A percentile compares a stretch with the other conserved stretches of the same genome.
Conservation (phyloP, 2,888 invertebrate genomes). For the Leptura quadrifasciata region DNA sequence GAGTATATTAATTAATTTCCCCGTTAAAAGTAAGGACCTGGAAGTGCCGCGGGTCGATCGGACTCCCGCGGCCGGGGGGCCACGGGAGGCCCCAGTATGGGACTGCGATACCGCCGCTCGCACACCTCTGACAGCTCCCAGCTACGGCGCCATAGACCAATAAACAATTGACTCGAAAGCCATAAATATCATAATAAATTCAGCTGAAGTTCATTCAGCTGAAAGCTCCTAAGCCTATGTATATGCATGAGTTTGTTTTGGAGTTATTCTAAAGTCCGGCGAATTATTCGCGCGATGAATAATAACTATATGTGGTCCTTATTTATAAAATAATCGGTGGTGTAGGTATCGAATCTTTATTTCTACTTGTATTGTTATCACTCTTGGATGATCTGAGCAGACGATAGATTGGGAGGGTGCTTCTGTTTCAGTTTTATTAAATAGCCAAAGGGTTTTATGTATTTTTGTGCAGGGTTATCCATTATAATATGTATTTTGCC, state of each 20-base stretch:
- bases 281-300: not conserved
- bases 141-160: constrained; percentile 65
- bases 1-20: constrained; percentile 65
- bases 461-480: no score
- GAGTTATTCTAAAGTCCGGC: not conserved
- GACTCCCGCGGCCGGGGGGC: constrained; percentile 46
- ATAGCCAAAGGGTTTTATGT: no score
- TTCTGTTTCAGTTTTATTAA: no score
- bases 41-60: constrained; percentile 59
- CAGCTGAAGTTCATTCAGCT: constrained; percentile 49
- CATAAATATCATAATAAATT: constrained; percentile 64
- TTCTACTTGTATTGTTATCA: no score
- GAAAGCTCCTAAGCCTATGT: constrained; percentile 19
- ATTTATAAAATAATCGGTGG: not conserved
- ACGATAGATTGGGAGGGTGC: no score
- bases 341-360: no score
- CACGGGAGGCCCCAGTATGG: constrained; percentile 54
- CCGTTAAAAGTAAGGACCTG: constrained; percentile 63
- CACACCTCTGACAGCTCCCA: constrained; percentile 68
- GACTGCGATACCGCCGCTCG: constrained; percentile 63
- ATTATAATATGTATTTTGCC: no score
- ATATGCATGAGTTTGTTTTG: constrained; percentile 40
- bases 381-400: no score
- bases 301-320: not conserved
- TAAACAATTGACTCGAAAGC: constrained; percentile 68